phyloP scores from a whole-genome alignment of 92 coral and sea anemone genomes.

The Epizoanthus fatuus region DNA sequence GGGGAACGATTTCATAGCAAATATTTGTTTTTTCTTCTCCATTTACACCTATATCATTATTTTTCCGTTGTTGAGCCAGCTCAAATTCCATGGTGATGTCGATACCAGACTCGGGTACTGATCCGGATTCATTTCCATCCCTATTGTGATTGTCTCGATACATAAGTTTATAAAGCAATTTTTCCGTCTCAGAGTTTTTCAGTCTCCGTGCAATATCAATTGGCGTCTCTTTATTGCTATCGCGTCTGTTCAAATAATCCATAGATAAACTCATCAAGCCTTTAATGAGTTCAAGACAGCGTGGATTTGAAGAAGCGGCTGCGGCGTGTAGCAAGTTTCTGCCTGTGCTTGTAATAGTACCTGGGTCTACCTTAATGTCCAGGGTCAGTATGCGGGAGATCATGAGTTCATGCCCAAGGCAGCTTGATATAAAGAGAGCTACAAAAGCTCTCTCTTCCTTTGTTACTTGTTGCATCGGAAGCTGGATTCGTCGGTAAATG shows the following conservation, averaged over 20 bases:
- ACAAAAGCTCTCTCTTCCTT: conserved; percentile 83
- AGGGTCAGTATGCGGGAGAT: conserved; percentile 57
- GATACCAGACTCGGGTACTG: conserved; percentile 61
- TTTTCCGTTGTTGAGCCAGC: not conserved
- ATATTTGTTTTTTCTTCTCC: conserved; percentile 56
- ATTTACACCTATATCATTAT: conserved; percentile 12
- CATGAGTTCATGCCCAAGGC: conserved; percentile 66
- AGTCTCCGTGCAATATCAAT: conserved; percentile 73
- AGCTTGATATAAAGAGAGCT: conserved; percentile 80
- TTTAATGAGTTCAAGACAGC: conserved; percentile 73
- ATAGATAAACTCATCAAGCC: conserved; percentile 56
- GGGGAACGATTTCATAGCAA: conserved; percentile 12
- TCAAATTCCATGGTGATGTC: conserved; percentile 48
- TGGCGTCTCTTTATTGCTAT: conserved; percentile 74
- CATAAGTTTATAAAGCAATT: conserved; percentile 61
- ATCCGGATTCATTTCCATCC: conserved; percentile 24
- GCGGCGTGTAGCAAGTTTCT: conserved; percentile 83
- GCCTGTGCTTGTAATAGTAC: conserved; percentile 69
- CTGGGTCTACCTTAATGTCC: conserved; percentile 45
- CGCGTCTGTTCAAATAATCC: conserved; percentile 57
- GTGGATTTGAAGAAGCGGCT: conserved; percentile 68
- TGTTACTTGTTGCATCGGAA: conserved; percentile 89
- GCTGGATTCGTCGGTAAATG: conserved; percentile 80
- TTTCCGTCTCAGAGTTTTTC: conserved; percentile 55
- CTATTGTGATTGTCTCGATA: conserved; percentile 23